phyloP scores from a whole-genome alignment of 2,797 vertebrate genomes.

The Malurus leucopterus region DNA sequence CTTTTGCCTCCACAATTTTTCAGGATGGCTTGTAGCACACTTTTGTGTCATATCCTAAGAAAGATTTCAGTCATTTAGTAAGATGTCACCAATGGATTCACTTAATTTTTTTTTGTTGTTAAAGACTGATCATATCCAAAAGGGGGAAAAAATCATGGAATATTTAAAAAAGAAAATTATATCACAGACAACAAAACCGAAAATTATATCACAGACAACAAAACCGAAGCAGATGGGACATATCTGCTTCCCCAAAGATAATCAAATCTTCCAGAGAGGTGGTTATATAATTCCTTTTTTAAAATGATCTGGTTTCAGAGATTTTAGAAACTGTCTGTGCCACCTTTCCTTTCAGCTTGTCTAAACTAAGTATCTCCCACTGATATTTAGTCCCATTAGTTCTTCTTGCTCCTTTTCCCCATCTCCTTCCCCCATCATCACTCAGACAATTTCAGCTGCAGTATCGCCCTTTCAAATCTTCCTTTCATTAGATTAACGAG shows the following conservation, averaged over 20 bases:
- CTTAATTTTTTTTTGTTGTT: not conserved
- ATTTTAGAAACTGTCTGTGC: not conserved
- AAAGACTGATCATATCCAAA: not conserved
- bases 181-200: not conserved
- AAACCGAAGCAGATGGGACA: not conserved
- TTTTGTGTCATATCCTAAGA: not conserved
- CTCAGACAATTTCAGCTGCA: not conserved
- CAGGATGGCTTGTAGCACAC: not conserved
- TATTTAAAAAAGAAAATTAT: not conserved
- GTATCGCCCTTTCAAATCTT: not conserved
- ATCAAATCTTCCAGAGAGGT: not conserved
- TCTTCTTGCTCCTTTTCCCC: not conserved
- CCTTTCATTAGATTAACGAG: not conserved
- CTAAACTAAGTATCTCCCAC: not conserved
- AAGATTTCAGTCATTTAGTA: not conserved
- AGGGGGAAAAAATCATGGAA: not conserved
- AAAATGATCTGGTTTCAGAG: not conserved
- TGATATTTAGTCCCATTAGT: not conserved
- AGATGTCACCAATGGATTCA: not conserved
- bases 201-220: too few species aligned
- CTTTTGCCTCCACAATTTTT: not conserved
- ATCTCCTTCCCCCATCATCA: not conserved
- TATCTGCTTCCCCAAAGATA: not conserved
- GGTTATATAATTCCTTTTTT: not conserved
- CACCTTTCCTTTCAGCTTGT: not conserved